phyloP scores from a whole-genome alignment of 2,888 invertebrate species.

The Chamaedrilus cognettii region DNA sequence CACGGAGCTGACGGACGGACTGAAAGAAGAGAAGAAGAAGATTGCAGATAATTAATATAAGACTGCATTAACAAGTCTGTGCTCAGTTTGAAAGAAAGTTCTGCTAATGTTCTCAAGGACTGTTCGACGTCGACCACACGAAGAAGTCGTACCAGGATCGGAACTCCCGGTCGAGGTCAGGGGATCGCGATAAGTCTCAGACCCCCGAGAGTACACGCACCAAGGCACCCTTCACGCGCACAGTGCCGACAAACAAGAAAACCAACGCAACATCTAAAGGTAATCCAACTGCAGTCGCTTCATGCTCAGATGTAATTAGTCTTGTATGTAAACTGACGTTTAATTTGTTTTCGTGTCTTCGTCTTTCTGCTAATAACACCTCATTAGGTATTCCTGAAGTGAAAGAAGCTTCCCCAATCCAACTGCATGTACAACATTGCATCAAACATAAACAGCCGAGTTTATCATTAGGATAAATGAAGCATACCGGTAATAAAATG shows the following conservation, averaged over 20 bases:
- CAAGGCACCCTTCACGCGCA: conserved; percentile 16
- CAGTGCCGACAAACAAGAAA: conserved; percentile 11
- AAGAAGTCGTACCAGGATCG: conserved; percentile 26
- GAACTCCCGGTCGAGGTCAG: conserved; percentile 24
- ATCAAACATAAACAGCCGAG: no score
- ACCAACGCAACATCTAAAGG: conserved; percentile 24
- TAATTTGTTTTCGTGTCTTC: no score
- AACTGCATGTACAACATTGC: no score
- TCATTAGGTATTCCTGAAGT: no score
- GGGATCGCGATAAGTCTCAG: conserved; percentile 22
- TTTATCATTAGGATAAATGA: no score
- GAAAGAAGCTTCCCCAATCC: no score
- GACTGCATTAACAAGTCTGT: neutral
- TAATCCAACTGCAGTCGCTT: neutral
- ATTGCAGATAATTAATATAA: neutral
- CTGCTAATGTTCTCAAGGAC: no score
- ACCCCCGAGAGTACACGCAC: conserved; percentile 25
- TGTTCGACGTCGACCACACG: conserved; percentile 32
- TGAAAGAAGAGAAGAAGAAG: neutral
- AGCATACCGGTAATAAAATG: no score
- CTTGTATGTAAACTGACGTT: no score
- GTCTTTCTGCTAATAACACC: no score
- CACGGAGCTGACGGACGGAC: no score
- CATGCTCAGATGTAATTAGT: no score
- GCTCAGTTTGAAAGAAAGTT: neutral